Evolutionary conservation across 2,888 invertebrate genomes (phyloP).

Genomic region (Drosophila basisetae): DNA sequence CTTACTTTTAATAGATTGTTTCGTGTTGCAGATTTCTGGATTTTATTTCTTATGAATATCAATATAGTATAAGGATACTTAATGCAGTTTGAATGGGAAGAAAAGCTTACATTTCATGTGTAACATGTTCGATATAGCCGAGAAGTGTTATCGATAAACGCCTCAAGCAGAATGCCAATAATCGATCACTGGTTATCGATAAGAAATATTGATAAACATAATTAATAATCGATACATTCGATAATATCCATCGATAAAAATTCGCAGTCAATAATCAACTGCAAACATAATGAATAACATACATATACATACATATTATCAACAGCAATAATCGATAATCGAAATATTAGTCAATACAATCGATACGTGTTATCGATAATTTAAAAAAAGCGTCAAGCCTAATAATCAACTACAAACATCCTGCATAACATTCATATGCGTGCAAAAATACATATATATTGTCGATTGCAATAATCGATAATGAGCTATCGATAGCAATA

Average conservation of each 20-base stretch:
- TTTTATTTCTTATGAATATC: neutral
- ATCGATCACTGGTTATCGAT: neutral
- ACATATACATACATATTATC: neutral
- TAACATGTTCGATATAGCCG: neutral
- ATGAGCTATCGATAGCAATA: neutral
- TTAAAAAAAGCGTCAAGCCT: neutral
- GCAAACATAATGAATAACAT: too few species aligned
- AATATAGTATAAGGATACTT: neutral
- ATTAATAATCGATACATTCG: too few species aligned
- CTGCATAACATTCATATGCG: fast-evolving
- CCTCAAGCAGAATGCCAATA: too few species aligned
- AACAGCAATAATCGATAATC: neutral
- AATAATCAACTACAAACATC: neutral
- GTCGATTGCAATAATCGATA: neutral
- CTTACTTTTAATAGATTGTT: neutral
- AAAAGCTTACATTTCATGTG: neutral
- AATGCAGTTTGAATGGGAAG: neutral
- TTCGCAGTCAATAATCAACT: too few species aligned
- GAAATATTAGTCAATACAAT: neutral
- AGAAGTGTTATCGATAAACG: neutral
- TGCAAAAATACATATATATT: neutral
- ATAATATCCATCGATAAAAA: too few species aligned
- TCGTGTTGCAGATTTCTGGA: neutral
- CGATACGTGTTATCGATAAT: neutral
- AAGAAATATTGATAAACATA: neutral